Conservation (phyloP, 2,113 vertebrate genomes). For the Sylvilagus bachmani region DNA sequence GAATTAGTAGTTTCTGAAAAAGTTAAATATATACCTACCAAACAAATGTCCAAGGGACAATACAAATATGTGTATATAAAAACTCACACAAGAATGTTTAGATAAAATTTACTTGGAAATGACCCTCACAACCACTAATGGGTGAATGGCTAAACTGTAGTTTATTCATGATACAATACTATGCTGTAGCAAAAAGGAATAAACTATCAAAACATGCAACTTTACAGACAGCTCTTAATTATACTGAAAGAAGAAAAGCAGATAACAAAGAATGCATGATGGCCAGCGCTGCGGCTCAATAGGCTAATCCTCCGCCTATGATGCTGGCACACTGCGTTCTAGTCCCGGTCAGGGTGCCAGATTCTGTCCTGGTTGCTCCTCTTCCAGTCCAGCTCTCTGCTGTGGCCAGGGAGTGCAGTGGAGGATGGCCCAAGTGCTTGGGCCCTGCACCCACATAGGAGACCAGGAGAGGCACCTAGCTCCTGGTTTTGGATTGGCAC, state of each 20-base stretch:
- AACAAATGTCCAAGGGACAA: conserved; percentile 1
- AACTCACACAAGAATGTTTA: not conserved
- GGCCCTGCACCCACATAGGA: no score
- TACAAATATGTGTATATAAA: not conserved
- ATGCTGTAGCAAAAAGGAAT: not conserved
- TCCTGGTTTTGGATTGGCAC: no score
- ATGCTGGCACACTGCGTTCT: no score
- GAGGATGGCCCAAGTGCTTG: no score
- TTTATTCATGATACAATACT: not conserved
- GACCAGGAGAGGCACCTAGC: no score
- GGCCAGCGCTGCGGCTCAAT: no score
- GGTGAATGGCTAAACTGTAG: not conserved
- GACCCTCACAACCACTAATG: not conserved
- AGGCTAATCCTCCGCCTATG: no score
- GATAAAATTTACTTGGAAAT: not conserved
- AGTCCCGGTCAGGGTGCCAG: no score
- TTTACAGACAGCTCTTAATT: not conserved
- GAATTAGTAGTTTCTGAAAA: not conserved
- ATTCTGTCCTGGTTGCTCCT: no score
- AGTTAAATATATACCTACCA: not conserved
- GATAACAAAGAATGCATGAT: not conserved
- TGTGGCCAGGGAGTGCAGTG: no score
- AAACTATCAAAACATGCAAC: not conserved
- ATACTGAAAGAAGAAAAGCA: not conserved
- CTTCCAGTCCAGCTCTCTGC: no score